Evolutionary conservation across 2,888 invertebrate species (phyloP), one percentile per base, ranked within the genome.

Genomic region (Lumbricus terrestris): DNA sequence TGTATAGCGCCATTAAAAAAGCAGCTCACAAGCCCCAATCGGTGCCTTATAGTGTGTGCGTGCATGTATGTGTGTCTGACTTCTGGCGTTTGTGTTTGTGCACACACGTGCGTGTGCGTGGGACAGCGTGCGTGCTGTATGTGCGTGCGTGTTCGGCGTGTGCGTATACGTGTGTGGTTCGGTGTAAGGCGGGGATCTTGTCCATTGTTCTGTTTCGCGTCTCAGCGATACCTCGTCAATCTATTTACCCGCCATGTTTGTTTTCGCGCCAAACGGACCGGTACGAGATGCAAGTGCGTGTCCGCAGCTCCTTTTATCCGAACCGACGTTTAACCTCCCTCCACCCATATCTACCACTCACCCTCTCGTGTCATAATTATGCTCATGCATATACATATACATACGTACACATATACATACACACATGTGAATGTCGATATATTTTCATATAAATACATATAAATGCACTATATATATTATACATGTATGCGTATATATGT

Each of bases 241-340:
- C 35, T 85, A 85, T 85, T 85, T 85, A 85, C 85, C 34, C 85
- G 34, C 85, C 34, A 34, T 85, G 85, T 85, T 85, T 85, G 85
- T 85, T 85, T 85, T 85, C 85, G 85, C 85, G 85, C 85, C 85
- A 69, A 69, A 69, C 69, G 69, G 69, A 69, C 69, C 69, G n/a
- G 69, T 69, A 11, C 29, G 69, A 69, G 69, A 69, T 13, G 69
- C 69, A 69, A 69, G 69, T 69, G 69, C 69, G n/a, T 69, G 69
- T n/a, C 69, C 69, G 69, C 69, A 69, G 29, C 0, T 29, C 69
- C 69, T 69, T 69, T 69, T n/a, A 69, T 69, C 69, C 69, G 69
- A 69, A n/a, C 69, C 69, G 69, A 69, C 69, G 69, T 69, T 69
- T 69, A 69, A 69, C 69, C n/a, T 69, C 69, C 69, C 69, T 69